Conservation (phyloP, 2,888 invertebrate species). For the Trissoscelio sp. region DNA sequence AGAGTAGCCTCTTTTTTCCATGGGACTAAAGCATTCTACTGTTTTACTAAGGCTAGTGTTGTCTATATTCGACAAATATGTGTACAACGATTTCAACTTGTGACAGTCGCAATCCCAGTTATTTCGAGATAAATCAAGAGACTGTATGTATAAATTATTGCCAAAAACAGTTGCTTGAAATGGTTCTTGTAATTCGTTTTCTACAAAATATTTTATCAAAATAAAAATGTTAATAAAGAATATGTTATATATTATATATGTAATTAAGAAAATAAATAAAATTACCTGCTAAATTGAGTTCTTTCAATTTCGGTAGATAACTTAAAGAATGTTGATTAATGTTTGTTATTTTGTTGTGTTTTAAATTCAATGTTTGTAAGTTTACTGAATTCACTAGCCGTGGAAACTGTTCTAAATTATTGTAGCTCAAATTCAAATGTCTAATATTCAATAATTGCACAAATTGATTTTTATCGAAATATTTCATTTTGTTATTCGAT, state of each 20-base stretch:
- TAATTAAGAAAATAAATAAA: neutral
- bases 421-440: conserved; percentile 87
- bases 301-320: conserved; percentile 86
- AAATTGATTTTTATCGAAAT: conserved; percentile 70
- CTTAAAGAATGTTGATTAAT: conserved; percentile 87
- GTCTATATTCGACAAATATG: conserved; percentile 85
- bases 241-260: neutral
- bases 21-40: conserved; percentile 87
- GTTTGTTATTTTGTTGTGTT: conserved; percentile 86
- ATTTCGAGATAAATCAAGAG: conserved; percentile 88
- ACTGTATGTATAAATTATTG: conserved; percentile 85
- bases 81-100: conserved; percentile 86
- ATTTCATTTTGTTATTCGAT: conserved; percentile 81
- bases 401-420: conserved; percentile 87
- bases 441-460: conserved; percentile 85
- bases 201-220: conserved; percentile 76
- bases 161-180: conserved; percentile 85
- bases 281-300: conserved; percentile 85
- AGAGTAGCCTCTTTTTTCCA: conserved; percentile 86
- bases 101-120: conserved; percentile 91
- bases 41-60: conserved; percentile 84
- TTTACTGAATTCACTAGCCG: conserved; percentile 86
- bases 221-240: conserved; percentile 7
- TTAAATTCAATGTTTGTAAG: conserved; percentile 85
- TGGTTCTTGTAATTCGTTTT: conserved; percentile 86